Base-by-base conservation (phyloP, 2,888 invertebrate species). In the Nemotelus nigrinus region DNA sequence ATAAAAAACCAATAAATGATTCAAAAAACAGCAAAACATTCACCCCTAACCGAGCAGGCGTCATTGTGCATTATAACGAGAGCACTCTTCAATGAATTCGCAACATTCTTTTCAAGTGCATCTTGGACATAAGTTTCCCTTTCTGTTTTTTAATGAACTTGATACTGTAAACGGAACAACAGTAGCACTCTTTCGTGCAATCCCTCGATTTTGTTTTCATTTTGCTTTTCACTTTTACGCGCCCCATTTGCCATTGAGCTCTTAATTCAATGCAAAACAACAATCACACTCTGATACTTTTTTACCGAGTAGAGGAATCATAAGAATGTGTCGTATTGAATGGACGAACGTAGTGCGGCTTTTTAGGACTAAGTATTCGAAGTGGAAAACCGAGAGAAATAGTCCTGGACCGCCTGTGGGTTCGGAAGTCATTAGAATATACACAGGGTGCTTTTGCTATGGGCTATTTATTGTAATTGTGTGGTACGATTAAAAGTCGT, bases 371-470 rank as follows among this genome's bases (percentile, higher is more conserved):
- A 25, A 45, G 44, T 3, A 45, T 65, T n/a, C 7, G 25, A 41
- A 63, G 25, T 67, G 4, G 43, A 4, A 67, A 48, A 53, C 43
- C 55, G 7, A 53, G 44, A 39, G 3, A 47, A 74, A 74, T 63
- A 43, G 48, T 57, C 67, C 41, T 68, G 58, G 78, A 70, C 79
- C 80, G 79, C 81, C 81, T 79, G 80, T 70, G 81, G 81, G 80
- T 80, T 80, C 78, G 81, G 81, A 81, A 80, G 79, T 80, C 80
- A 81, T 81, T 80, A 81, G 78, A 77, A 78, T 55, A 50, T 64
- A 58, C 58, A 48, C 39, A 8, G 50, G n/a, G 48, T 3, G 57
- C 71, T n/a, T 53, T 57, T 7, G 58, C 44, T 60, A 58, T 58
- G 58, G 74, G 7, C 39, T 64, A 41, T 41, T 64, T 7, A 58